phyloP scores from a whole-genome alignment of 2,113 vertebrate species.

The Verasper variegatus region DNA sequence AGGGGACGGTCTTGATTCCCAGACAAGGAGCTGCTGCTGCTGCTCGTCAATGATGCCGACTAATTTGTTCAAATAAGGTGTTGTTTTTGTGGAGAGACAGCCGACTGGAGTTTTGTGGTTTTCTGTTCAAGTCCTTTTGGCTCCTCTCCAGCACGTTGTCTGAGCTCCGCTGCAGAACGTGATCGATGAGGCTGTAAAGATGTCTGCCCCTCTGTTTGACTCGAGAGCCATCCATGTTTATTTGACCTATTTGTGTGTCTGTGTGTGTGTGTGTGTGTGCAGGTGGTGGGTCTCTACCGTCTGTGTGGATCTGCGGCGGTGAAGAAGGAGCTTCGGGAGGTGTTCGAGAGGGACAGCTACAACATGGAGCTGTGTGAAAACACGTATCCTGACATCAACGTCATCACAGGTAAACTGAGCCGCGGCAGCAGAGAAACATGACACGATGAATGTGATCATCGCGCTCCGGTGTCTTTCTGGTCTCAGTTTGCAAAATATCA shows the following conservation, averaged over 20 bases:
- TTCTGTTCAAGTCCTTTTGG: constrained; percentile 26
- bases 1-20: too few species aligned
- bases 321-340: constrained; percentile 97
- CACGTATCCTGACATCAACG: constrained; percentile 96
- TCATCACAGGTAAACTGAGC: constrained; percentile 92
- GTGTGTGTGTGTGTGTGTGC: constrained; percentile 51
- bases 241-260: constrained; percentile 47
- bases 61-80: background rate
- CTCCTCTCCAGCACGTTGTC: constrained; percentile 46
- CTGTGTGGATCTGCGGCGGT: constrained; percentile 95
- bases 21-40: too few species aligned
- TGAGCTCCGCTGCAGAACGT: constrained; percentile 11
- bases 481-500: too few species aligned
- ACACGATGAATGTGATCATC: too few species aligned
- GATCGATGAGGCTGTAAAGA: constrained; percentile 54
- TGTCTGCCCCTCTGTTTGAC: constrained; percentile 18
- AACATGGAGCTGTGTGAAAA: constrained; percentile 89
- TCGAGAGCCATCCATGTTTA: constrained; percentile 26
- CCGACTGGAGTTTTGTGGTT: background rate
- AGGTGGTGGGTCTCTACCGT: constrained; percentile 98
- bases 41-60: too few species aligned
- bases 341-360: constrained; percentile 93
- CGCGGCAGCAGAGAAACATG: background rate
- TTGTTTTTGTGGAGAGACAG: constrained; percentile 3
- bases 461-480: too few species aligned